Conservation (phyloP, 2,113 vertebrate species). For the Dinomys branickii region DNA sequence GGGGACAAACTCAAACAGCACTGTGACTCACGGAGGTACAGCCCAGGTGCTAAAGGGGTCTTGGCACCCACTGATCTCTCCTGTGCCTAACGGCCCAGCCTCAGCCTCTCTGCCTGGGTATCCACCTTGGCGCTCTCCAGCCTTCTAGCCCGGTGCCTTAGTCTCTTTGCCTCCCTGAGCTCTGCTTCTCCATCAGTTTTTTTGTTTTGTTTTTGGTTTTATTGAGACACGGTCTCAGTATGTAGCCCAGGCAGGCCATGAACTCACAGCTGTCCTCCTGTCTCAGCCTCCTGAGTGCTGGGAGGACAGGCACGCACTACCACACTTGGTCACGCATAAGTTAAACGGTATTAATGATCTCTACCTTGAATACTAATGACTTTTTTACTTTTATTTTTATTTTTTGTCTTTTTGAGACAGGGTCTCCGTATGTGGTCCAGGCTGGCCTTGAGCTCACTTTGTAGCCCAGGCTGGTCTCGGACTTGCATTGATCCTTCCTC, state of each 20-base stretch:
- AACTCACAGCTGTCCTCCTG: background rate
- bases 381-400: background rate
- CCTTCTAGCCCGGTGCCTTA: background rate
- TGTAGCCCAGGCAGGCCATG: background rate
- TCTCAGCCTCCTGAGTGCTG: background rate
- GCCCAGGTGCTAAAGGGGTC: background rate
- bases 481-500: background rate
- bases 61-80: background rate
- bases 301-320: background rate
- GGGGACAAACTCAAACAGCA: background rate
- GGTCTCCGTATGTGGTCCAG: background rate
- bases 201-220: background rate
- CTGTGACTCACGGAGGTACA: background rate
- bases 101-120: background rate
- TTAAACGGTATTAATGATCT: background rate
- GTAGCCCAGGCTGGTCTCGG: background rate
- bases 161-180: background rate
- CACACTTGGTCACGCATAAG: background rate
- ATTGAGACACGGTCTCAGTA: background rate
- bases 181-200: background rate
- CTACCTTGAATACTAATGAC: background rate
- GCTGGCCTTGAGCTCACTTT: no score
- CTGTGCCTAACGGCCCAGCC: background rate
- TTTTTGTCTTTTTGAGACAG: background rate
- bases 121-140: background rate